Evolutionary conservation across 2,888 invertebrate species (phyloP), one percentile per base, ranked within the genome.

Genomic region (Trichacis sp.): DNA sequence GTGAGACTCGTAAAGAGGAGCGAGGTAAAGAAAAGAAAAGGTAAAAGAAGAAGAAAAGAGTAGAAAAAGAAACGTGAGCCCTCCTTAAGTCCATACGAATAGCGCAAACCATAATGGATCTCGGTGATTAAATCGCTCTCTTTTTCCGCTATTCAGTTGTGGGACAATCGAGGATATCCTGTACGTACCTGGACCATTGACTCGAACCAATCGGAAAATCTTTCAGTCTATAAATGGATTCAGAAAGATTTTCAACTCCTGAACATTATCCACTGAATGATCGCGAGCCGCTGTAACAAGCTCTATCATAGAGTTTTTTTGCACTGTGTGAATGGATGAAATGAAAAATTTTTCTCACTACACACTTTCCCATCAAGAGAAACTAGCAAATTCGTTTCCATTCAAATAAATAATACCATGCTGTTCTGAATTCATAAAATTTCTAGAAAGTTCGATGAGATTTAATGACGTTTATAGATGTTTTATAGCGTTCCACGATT

Each of bases 61-160:
- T 2, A 49, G 17, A 49, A 17, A 42, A 47, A 49, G 36, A 9
- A 57, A 17, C 17, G 14, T 59, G 67, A 64, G 58, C 55, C 43
- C 53, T 53, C 36, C 45, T 54, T 36, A 36, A 54, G 36, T 45
- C 20, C 15, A 33, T 30, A 30, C 52, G 52, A 40, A 52, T 45
- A 54, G 53, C 46, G 46, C 53, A 54, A 57, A 55, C 71, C 68
- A 76, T 75, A 76, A 77, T 74, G 71, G 74, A 73, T 70, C 69
- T 62, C 72, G 72, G 77, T 77, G 77, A 80, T 80, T 79, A 79
- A 77, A 69, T 71, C 63, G 68, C 50, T 45, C 63, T 53, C 65
- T 59, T 57, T 50, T 48, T 45, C 58, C 55, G 68, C 71, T 70
- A 73, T 77, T 75, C 74, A 69, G 63, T 65, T 49, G 54, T 46